Evolutionary conservation across 2,888 invertebrate genomes (phyloP).

Genomic region (Theretra japonica): DNA sequence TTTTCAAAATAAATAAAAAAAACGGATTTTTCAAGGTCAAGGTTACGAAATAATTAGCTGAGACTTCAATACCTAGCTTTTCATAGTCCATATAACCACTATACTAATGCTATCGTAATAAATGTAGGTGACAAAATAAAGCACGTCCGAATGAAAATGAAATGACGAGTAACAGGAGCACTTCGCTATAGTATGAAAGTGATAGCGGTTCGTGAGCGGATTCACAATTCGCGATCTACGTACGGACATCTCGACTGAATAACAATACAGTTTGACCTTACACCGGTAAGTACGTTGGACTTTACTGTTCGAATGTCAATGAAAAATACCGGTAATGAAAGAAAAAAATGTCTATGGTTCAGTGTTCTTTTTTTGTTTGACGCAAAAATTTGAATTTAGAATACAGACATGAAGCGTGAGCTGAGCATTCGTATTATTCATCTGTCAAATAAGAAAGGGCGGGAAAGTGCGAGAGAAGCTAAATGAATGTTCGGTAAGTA

Average conservation of each 20-base stretch:
- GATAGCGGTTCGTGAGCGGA: conserved; percentile 71
- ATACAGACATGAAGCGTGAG: background rate
- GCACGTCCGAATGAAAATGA: conserved; percentile 68
- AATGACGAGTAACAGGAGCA: conserved; percentile 65
- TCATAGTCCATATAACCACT: background rate
- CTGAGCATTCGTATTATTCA: no score
- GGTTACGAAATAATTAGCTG: background rate
- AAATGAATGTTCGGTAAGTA: no score
- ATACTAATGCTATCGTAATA: background rate
- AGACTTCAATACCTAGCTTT: background rate
- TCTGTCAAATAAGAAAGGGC: no score
- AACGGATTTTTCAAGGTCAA: background rate
- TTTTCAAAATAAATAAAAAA: background rate
- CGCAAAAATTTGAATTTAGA: background rate
- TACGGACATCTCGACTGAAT: conserved; percentile 61
- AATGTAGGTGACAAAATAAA: conserved; percentile 39
- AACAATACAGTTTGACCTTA: conserved; percentile 66
- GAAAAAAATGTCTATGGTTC: conserved; percentile 8
- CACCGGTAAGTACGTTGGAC: conserved; percentile 33
- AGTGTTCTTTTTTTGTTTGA: conserved; percentile 9
- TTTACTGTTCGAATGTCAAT: conserved; percentile 24
- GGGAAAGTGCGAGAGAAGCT: no score
- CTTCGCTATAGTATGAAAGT: conserved; percentile 66
- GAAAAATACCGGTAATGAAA: background rate
- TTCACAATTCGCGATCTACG: conserved; percentile 50